Conservation (phyloP, 2,113 vertebrate species). For the Daubentonia madagascariensis region DNA sequence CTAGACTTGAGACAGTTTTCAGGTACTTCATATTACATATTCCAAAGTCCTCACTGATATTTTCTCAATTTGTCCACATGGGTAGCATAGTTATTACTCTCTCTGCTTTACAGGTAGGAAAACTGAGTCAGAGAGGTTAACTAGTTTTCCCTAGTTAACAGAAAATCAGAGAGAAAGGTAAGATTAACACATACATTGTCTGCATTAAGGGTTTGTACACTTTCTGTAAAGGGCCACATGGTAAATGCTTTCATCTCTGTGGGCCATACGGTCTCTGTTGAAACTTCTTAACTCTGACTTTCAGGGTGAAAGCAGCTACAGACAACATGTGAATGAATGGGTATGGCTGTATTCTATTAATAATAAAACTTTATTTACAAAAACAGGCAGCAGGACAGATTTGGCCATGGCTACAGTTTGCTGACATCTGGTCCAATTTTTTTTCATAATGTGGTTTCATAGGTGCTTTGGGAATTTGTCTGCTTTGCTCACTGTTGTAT, state of each 20-base stretch:
- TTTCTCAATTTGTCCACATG: background rate
- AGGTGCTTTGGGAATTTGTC: background rate
- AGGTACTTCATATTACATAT: background rate
- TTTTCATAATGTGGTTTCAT: background rate
- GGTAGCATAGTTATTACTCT: background rate
- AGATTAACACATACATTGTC: background rate
- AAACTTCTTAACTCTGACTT: background rate
- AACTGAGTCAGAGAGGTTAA: background rate
- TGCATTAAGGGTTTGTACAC: background rate
- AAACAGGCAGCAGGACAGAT: background rate
- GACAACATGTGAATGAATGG: background rate
- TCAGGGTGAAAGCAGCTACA: background rate
- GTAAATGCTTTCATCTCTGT: background rate
- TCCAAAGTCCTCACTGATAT: background rate
- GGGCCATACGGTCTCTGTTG: background rate
- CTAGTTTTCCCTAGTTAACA: background rate
- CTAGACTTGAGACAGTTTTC: background rate
- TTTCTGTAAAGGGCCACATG: background rate
- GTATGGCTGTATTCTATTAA: background rate
- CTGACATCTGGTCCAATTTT: background rate
- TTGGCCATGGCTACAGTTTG: background rate
- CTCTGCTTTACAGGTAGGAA: background rate
- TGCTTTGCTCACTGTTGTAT: background rate
- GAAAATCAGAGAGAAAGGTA: background rate
- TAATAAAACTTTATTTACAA: slow-evolving; percentile 39